Base-by-base conservation (phyloP, 1,140 invertebrate species). In the Drosophila saltans region DNA sequence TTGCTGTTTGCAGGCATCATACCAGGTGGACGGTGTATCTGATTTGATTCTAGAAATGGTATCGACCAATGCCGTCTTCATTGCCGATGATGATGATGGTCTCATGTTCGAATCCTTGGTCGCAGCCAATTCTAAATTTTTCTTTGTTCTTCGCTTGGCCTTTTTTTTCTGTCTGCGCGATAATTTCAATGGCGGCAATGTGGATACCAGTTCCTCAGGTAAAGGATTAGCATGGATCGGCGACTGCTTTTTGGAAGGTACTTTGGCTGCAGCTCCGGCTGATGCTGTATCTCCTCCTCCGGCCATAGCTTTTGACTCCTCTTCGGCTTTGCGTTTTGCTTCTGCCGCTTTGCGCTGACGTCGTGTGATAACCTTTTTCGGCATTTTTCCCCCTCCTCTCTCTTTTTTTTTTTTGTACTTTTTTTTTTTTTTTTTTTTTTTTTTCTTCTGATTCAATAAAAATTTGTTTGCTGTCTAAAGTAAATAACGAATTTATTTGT, bases 261-360 rank as follows among this genome's bases (percentile, higher is more conserved):
- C 3, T 36, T 36, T 36, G 33, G 33, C 45, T 2, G 2, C 21
- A 48, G 45, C 21, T 24, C 2, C 21, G 24, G 45, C 39, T 11
- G 39, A 4, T 10, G 0, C 21, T 21, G 9, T 52, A 52, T 52
- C 45, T 10, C 7, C 21, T 10, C 16, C 45, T 10, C 8, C 9
- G 1, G 9, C 21, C 21, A 26, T 2, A 11, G 8, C 5, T 5
- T 40, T 1, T 5, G 39, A 11, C 1, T 3, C 57, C n/a, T 40
- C 40, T 6, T 52, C 16, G 0, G 11, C 48, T 5, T 43, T 30
- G 1, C 67, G 69, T n/a, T 56, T 76, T 3, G 59, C 59, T 30
- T 81, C 59, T 0, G 67, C 83, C 0, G 79, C 79, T 43, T 82
- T 86, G 26, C 82, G 72, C 43, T 86, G 82, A 26, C 82, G 79